Base-by-base conservation (phyloP, 2,797 vertebrate genomes). In the Pygocentrus nattereri region DNA sequence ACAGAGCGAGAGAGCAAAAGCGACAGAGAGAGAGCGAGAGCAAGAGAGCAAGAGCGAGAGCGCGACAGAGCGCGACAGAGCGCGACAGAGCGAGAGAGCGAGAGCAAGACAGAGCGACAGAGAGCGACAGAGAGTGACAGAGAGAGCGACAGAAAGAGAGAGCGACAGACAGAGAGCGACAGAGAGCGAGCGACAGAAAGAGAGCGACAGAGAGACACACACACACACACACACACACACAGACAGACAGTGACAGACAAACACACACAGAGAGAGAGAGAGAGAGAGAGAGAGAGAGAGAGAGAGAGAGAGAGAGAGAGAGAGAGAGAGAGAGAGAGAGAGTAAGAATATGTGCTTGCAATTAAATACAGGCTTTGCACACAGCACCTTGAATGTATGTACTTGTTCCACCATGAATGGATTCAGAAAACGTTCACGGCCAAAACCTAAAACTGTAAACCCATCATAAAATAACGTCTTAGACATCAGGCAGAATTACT, bases 181-280 rank as follows among this genome's bases (percentile, higher is more conserved):
- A 59, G 56, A 4, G 56, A 64, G 30, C 34, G 61, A 31, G 62
- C n/a, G 10, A 61, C 13, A 61, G 23, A 61, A 23, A 61, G 23
- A 61, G 23, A 0, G n/a, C n/a, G 21, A 21, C 21, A 59, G 56
- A 4, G 56, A 64, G 30, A 34, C n/a, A n/a, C n/a, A n/a, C n/a
- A n/a, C n/a, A n/a, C n/a, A n/a, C n/a, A n/a, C n/a, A n/a, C n/a
- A n/a, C n/a, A n/a, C n/a, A n/a, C n/a, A n/a, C n/a, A n/a, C n/a
- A n/a, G n/a, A n/a, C n/a, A n/a, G n/a, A n/a, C n/a, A n/a, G n/a
- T n/a, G n/a, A n/a, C n/a, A n/a, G n/a, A n/a, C n/a, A n/a, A n/a
- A n/a, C n/a, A n/a, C n/a, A n/a, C n/a, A n/a, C n/a, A 88, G 0
- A 31, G 12, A 31, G 16, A 18, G 27, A 62, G 15, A 62, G 21